These are phyloP conservation scores for Rutpela maculata DNA, from an alignment of 2,888 invertebrate species.

Conservation along the genomic window DNA sequence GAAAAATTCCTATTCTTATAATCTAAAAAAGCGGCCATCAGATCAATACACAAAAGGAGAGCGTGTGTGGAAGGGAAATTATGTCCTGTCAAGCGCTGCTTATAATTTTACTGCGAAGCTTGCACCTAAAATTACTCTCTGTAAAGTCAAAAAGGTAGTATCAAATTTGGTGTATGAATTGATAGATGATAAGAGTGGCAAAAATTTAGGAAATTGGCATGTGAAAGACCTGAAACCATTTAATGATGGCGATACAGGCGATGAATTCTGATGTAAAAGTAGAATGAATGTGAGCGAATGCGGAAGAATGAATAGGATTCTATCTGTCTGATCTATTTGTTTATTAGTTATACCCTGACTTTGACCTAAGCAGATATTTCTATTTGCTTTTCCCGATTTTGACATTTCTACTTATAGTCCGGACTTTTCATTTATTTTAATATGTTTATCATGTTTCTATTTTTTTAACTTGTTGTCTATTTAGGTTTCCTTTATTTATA, in stretches of 20 bases:
- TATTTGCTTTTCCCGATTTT: too few species aligned
- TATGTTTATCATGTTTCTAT: too few species aligned
- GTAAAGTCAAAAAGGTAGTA: background rate
- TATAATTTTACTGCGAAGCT: background rate
- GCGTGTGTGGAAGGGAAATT: background rate
- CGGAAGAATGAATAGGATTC: background rate
- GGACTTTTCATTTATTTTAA: too few species aligned
- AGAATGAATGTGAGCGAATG: conserved; percentile 11
- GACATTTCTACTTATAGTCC: too few species aligned
- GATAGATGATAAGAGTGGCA: background rate
- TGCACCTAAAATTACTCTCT: background rate
- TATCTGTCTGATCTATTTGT: too few species aligned
- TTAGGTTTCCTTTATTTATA: too few species aligned
- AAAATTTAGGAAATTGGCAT: background rate
- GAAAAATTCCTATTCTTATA: conserved; percentile 10
- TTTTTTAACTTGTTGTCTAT: too few species aligned
- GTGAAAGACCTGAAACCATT: background rate
- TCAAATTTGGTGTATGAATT: conserved; percentile 7
- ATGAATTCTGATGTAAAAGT: background rate
- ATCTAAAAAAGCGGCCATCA: conserved; percentile 18
- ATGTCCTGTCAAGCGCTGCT: background rate
- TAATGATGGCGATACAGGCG: background rate
- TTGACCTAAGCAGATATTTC: too few species aligned
- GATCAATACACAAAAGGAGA: background rate
- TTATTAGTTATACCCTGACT: too few species aligned